Conservation (phyloP, 2,113 vertebrate species). For the Canis aureus region DNA sequence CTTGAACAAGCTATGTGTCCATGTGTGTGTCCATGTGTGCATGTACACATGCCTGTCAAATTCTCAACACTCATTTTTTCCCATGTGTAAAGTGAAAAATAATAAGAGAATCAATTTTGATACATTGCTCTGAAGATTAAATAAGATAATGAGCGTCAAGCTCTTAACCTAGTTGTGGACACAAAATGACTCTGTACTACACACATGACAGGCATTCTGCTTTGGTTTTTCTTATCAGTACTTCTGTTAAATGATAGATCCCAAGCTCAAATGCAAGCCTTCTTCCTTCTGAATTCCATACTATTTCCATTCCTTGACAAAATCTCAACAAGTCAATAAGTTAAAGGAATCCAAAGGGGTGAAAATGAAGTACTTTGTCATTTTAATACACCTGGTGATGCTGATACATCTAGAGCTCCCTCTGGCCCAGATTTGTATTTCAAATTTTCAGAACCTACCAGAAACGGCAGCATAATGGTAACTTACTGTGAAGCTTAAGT, state of each 20-base stretch:
- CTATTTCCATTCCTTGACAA: background rate
- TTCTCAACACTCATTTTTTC: constrained; percentile 24
- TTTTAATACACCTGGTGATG: background rate
- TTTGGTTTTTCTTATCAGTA: background rate
- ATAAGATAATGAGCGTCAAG: background rate
- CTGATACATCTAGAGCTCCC: background rate
- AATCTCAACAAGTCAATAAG: background rate
- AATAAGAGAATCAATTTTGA: background rate
- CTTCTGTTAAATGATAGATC: background rate
- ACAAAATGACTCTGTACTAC: background rate
- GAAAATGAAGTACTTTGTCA: background rate
- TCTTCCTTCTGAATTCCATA: background rate
- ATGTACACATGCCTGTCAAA: background rate
- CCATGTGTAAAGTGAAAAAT: background rate
- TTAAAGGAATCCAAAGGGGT: background rate
- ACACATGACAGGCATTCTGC: background rate
- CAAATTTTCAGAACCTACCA: background rate
- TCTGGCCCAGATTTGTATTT: background rate
- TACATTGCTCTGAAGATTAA: background rate
- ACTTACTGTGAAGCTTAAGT: background rate
- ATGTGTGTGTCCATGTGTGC: background rate
- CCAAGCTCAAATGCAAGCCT: background rate
- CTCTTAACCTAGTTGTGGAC: background rate
- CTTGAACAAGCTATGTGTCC: background rate
- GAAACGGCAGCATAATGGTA: background rate